Percentiles rank a stretch among this genome's conserved stretches.
Evolutionary conservation across 2,888 invertebrate genomes (phyloP).

Genomic region (Agapostemon virescens): DNA sequence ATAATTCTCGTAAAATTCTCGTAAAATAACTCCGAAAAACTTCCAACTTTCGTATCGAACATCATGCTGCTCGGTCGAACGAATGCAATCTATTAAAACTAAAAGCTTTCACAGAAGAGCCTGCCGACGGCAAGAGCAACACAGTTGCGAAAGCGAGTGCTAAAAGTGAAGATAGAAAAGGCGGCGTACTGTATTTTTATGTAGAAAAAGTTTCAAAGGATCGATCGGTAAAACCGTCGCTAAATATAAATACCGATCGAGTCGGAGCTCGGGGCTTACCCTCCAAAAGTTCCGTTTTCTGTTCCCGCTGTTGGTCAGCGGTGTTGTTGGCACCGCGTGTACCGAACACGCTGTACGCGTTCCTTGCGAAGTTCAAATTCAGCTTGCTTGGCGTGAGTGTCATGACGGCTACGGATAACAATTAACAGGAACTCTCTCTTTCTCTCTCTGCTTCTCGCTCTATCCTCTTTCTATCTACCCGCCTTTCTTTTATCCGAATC

Average conservation of each 20-base stretch:
- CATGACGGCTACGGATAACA: constrained; percentile 68
- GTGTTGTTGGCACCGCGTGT: constrained; percentile 70
- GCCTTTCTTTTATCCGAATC: constrained; percentile 3
- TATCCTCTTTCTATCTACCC: not conserved
- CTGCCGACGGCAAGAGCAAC: not conserved
- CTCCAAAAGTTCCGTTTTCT: constrained; percentile 80
- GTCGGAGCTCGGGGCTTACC: constrained; percentile 73
- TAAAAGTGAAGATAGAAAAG: not conserved
- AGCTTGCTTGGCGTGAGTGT: constrained; percentile 80
- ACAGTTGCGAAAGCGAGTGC: not conserved
- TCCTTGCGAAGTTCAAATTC: constrained; percentile 79
- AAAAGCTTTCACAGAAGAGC: too few relatives aligned
- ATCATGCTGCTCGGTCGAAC: too few relatives aligned
- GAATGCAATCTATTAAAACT: too few relatives aligned
- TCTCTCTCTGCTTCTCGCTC: not conserved
- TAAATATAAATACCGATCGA: constrained; percentile 4
- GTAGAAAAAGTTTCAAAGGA: not conserved
- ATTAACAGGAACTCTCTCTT: not conserved
- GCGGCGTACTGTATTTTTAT: not conserved
- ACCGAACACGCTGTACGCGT: constrained; percentile 79
- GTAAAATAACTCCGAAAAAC: too few relatives aligned
- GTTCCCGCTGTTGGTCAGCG: constrained; percentile 77
- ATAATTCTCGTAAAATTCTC: too few relatives aligned
- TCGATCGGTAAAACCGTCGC: not conserved
- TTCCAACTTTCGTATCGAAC: too few relatives aligned